These are phyloP conservation scores for Scelioninae gen. 2 DNA, from an alignment of 2,888 invertebrate species.

Conservation along the genomic window DNA sequence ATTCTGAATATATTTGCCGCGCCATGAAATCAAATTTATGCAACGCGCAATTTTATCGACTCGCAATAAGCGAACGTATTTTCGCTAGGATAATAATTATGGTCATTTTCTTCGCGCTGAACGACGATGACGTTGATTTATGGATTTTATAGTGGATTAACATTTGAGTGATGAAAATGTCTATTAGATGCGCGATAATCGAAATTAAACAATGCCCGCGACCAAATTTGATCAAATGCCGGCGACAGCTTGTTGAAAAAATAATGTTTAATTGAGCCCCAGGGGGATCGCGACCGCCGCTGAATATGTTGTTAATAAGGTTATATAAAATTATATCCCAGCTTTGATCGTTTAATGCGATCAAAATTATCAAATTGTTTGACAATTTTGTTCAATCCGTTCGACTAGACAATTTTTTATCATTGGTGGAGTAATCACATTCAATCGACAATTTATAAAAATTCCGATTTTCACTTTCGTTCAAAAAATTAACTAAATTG, in stretches of 20 bases:
- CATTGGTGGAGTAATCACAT: no score
- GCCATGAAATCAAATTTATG: conserved; percentile 11
- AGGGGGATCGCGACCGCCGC: conserved; percentile 7
- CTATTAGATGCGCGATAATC: conserved; percentile 36
- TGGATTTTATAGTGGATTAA: conserved; percentile 29
- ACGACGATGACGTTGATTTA: conserved; percentile 39
- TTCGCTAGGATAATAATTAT: conserved; percentile 35
- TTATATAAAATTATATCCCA: conserved; percentile 19
- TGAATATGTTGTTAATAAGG: conserved; percentile 34
- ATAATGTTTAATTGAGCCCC: conserved; percentile 49
- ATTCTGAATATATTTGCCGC: conserved; percentile 1
- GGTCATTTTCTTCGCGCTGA: conserved; percentile 29
- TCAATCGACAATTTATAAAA: no score
- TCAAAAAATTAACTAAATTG: no score
- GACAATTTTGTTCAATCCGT: no score
- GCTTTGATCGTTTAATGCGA: conserved; percentile 21
- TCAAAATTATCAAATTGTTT: conserved; percentile 31
- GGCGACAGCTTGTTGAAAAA: conserved; percentile 41
- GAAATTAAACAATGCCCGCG: conserved; percentile 41
- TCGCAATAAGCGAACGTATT: conserved; percentile 23
- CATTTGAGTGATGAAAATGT: conserved; percentile 43
- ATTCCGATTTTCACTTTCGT: no score
- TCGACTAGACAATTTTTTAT: no score
- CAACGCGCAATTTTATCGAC: conserved; percentile 15
- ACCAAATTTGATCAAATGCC: conserved; percentile 31